Evolutionary conservation across 2,113 vertebrate genomes (phyloP), one percentile per base, ranked within the genome.

Genomic region (Regulus satrapa): DNA sequence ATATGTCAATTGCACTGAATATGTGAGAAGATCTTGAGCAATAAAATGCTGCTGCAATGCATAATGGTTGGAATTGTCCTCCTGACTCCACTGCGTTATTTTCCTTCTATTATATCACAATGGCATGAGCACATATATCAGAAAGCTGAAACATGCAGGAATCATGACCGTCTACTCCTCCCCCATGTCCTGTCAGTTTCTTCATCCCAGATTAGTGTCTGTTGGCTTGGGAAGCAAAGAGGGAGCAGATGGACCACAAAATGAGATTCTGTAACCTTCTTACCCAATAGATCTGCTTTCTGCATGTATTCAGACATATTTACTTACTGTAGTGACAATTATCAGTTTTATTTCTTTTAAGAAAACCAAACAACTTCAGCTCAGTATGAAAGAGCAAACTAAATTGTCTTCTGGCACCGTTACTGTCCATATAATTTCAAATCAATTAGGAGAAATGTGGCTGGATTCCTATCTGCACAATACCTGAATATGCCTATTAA

Each of bases 181-280:
- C 95, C 96, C 95, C 93, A 61, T 94, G 95, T 96, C 94, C 95
- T 96, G 96, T 96, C 96, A 96, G 79, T 90, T 96, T 96, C 88
- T 96, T 96, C 96, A 96, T 96, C 85, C 92, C 88, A 92, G 95
- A 96, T 95, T 95, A 96, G 92, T 96, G 94, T 94, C 88, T 97
- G 94, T 95, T 95, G 95, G 95, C 94, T 96, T 96, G 89, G 94
- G 92, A 94, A 97, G 95, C 92, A 93, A 95, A 93, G 85, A 95
- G 82, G 75, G 85, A 96, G 95, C 95, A 96, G 94, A 95, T 96
- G 95, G 96, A 93, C 92, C 95, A 96, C 96, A 96, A 97, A 96
- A 96, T 97, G 95, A 96, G 96, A 97, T 96, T 97, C 95, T 96
- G 93, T 97, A 97, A 97, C 94, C 94, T 96, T 92, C 93, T 95